Evolutionary conservation across 2,113 vertebrate genomes (phyloP).

Genomic region (Clarias magur): DNA sequence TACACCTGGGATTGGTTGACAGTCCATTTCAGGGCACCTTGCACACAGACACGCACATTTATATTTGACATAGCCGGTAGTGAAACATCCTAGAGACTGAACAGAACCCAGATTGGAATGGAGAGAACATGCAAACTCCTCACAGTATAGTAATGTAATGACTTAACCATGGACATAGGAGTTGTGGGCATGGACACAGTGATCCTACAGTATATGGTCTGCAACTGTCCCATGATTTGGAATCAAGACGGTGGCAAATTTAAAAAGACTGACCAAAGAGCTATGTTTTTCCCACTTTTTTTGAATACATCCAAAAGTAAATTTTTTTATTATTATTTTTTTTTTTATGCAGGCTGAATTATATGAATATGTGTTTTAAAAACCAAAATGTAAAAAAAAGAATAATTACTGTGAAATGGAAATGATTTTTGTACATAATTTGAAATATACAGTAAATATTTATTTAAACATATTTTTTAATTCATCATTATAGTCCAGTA

Average conservation of each 20-base stretch:
- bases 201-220: not conserved
- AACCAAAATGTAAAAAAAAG: not conserved
- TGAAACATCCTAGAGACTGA: not conserved
- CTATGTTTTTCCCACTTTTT: not conserved
- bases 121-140: not conserved
- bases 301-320: not conserved
- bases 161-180: not conserved
- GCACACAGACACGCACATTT: not conserved
- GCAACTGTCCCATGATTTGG: not conserved
- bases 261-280: not conserved
- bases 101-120: not conserved
- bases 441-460: not conserved
- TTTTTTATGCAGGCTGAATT: not conserved
- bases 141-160: not conserved
- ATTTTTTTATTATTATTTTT: too few relatives aligned
- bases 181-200: not conserved
- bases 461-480: not conserved
- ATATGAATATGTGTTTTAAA: not conserved
- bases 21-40: not conserved
- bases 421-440: not conserved
- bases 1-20: not conserved
- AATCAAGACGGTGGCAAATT: not conserved
- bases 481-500: not conserved
- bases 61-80: not conserved
- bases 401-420: not conserved